phyloP scores from a whole-genome alignment of 2,888 invertebrate species.

The Leptopilina drosophilae region DNA sequence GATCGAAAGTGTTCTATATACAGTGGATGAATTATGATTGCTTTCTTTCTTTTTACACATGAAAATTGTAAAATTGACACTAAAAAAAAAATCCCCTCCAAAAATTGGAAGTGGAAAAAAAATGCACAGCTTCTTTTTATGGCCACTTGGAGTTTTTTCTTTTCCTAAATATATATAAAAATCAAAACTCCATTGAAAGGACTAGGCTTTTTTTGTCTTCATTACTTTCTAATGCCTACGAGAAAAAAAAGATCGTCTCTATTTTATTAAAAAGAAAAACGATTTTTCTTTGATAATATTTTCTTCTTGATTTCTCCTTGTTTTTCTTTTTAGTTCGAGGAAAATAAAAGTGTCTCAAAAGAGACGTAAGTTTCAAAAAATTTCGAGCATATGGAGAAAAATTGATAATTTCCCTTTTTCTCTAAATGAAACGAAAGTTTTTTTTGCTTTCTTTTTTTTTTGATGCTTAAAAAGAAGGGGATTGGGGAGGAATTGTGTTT shows the following conservation, averaged over 20 bases:
- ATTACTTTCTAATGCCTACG: slow-evolving; percentile 6
- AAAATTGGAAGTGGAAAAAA: neutral
- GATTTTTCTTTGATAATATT: too few species aligned
- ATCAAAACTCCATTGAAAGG: slow-evolving; percentile 11
- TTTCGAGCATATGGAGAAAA: too few species aligned
- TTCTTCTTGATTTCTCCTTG: too few species aligned
- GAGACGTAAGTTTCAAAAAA: too few species aligned
- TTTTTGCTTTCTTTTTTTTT: too few species aligned
- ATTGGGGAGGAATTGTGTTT: neutral
- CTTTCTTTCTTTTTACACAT: neutral
- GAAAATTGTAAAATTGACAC: neutral
- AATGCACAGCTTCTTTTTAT: slow-evolving; percentile 39
- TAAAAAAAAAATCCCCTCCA: neutral
- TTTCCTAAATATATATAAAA: neutral
- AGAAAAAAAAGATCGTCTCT: neutral
- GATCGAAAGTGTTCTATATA: slow-evolving; percentile 5
- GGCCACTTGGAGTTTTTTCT: slow-evolving; percentile 28
- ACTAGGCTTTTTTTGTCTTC: slow-evolving; percentile 18
- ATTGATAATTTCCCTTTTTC: too few species aligned
- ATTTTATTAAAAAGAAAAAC: neutral
- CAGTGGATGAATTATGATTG: neutral
- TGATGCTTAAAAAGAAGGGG: too few species aligned
- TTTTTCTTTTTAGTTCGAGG: too few species aligned
- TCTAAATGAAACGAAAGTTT: too few species aligned
- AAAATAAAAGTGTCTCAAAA: too few species aligned